Percentiles rank a stretch among this genome's conserved stretches.
phyloP scores from a whole-genome alignment of 2,797 vertebrate species.

The Monodelphis domestica region DNA sequence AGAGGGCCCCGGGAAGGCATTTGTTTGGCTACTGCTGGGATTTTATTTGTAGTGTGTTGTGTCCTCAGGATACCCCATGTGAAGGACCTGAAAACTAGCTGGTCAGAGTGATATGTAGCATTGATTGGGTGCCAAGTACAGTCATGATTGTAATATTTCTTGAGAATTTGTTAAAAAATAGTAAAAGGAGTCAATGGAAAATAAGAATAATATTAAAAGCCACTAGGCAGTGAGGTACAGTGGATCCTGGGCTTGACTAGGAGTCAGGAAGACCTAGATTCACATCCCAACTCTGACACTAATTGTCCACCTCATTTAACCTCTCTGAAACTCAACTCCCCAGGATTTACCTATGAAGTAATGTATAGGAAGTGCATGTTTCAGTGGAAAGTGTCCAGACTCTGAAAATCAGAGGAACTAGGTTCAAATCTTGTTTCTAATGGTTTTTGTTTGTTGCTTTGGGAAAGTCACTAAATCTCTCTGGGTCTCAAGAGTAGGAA shows the following conservation, averaged over 20 bases:
- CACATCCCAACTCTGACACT: not conserved
- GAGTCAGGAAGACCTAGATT: not conserved
- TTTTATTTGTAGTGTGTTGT: slow-evolving; percentile 17
- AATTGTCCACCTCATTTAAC: not conserved
- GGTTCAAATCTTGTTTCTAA: not conserved
- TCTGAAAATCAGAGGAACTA: not conserved
- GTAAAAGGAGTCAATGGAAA: not conserved
- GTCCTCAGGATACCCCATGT: slow-evolving; percentile 28
- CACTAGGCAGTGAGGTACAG: not conserved
- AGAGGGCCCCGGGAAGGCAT: not conserved
- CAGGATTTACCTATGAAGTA: not conserved
- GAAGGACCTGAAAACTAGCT: slow-evolving; percentile 21
- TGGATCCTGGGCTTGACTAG: not conserved
- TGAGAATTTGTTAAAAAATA: not conserved
- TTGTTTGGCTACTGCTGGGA: not conserved
- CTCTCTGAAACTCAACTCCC: not conserved
- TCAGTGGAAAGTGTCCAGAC: not conserved
- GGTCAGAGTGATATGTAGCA: not conserved
- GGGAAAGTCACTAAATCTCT: not conserved
- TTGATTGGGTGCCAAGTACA: slow-evolving; percentile 33
- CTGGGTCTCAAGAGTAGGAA: not conserved
- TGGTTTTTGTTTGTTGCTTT: not conserved
- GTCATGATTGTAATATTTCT: slow-evolving; percentile 28
- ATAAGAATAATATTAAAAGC: not conserved
- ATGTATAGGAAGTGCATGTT: not conserved